Base-by-base conservation (phyloP, 2,113 vertebrate species). In the Cheirogaleus medius region DNA sequence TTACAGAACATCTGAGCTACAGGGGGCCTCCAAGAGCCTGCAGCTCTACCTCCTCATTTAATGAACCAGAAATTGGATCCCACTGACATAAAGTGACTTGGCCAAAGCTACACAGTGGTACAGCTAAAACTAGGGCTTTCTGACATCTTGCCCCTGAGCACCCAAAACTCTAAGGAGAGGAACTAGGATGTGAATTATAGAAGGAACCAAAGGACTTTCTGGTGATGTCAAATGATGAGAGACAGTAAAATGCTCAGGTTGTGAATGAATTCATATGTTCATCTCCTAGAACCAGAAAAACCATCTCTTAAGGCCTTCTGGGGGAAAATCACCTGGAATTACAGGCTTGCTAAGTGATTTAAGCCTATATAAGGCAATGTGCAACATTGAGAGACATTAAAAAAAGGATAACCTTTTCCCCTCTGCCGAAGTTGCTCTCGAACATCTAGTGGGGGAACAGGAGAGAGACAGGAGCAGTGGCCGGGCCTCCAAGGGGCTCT, bases 261-360 rank as follows among this genome's bases (percentile, higher is more conserved):
- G n/a, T 9, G 71, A 83, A 14, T 56, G 52, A 52, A 54, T 34
- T 71, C 52, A 2, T 42, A 8, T 1, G 42, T 3, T 6, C 39
- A n/a, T 34, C 92, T 52, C 5, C 63, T 18, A 73, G 82, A 92
- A 73, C n/a, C n/a, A n/a, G n/a, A n/a, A n/a, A n/a, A n/a, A n/a
- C 20, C 29, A 64, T 23, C 83, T 89, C 84, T 42, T 32, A 29
- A 44, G 68, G 37, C n/a, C 73, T 82, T 90, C 71, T n/a, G 47
- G 78, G 58, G 54, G 17, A 5, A 58, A 66, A 87, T 2, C 83
- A 82, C 58, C 34, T 42, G 39, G 77, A 93, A 94, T 77, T 37
- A 90, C 81, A 92, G 56, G 25, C 23, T 96, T 66, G 25, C 77
- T 89, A 93, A 91, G 63, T 66, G 69, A 39, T 77, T 68, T 77